Base-by-base conservation (phyloP, 1,140 invertebrate genomes). In the Drosophila tani region DNA sequence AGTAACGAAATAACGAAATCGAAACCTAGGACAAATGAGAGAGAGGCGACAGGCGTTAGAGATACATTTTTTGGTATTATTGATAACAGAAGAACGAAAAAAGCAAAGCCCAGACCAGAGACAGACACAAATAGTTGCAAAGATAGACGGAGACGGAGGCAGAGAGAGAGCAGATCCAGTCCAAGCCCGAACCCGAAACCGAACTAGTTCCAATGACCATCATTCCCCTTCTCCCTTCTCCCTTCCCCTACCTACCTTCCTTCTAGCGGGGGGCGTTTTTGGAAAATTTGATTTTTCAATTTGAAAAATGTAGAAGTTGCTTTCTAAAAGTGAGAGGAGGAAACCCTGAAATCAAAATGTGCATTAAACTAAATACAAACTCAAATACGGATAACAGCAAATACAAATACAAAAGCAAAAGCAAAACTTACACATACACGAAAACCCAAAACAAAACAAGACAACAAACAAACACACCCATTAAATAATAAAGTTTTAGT, bases 211-310 rank as follows among this genome's bases (percentile, higher is more conserved):
- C 47, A 40, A 70, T 51, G 50, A 75, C 58, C 38, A 75, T 67
- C 43, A 75, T 77, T 76, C 73, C 53, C 60, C 50, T 27, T 49
- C 29, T 19, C 51, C 41, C 32, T 19, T 17, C 49, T 32, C 6
- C 46, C 19, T 3, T 35, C 9, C 32, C 19, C 12, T 3, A 32
- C 8, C 12, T 19, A n/a, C 50, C 50, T 35, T 17, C 1, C 15
- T 17, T 0, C 15, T 8, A 15, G 24, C 5, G 15, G 14, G 21
- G 32, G 43, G n/a, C 67, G 38, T 45, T 46, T 87, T 73, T 87
- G 83, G 76, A 87, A 87, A 86, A 87, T 86, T 51, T 17, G 64
- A 86, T 87, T 82, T 87, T 87, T 86, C 82, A 87, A 82, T 86
- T 56, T 71, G 70, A 59, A 47, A 79, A 83, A 64, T 73, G 76